phyloP scores from a whole-genome alignment of 2,113 vertebrate genomes.

The Chaetorhynchus papuensis region DNA sequence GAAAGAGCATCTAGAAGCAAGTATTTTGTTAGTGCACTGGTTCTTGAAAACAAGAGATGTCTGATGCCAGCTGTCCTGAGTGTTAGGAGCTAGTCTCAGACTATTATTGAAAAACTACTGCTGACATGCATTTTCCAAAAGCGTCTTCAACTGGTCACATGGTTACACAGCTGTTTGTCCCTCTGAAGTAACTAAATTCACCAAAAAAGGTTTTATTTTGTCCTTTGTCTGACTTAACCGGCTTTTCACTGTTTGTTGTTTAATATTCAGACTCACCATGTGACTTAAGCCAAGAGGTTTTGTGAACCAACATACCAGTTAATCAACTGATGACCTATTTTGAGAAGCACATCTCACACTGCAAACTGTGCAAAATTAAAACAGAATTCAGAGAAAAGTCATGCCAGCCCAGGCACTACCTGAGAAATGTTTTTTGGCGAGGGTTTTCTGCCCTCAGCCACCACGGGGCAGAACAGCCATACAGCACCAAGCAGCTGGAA shows the following conservation, averaged over 20 bases:
- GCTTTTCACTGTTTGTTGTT: background rate
- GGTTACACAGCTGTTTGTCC: background rate
- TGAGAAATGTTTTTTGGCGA: background rate
- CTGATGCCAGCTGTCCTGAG: background rate
- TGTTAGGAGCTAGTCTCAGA: background rate
- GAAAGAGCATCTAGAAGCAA: background rate
- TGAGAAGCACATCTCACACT: background rate
- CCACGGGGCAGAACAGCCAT: rapidly evolving
- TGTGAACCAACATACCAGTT: background rate
- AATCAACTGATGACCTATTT: background rate
- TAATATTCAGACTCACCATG: background rate
- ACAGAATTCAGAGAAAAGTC: background rate
- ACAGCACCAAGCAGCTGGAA: background rate
- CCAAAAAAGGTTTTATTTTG: background rate
- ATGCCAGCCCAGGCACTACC: rapidly evolving
- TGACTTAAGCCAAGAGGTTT: background rate
- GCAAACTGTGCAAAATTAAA: background rate
- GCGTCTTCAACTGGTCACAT: background rate
- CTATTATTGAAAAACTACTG: background rate
- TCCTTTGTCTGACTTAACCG: background rate
- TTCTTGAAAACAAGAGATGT: background rate
- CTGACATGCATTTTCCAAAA: background rate
- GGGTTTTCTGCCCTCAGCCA: background rate
- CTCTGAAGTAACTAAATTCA: background rate
- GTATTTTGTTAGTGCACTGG: background rate